Evolutionary conservation across 2,797 vertebrate species (phyloP).

Genomic region (Gallinago solitaria): DNA sequence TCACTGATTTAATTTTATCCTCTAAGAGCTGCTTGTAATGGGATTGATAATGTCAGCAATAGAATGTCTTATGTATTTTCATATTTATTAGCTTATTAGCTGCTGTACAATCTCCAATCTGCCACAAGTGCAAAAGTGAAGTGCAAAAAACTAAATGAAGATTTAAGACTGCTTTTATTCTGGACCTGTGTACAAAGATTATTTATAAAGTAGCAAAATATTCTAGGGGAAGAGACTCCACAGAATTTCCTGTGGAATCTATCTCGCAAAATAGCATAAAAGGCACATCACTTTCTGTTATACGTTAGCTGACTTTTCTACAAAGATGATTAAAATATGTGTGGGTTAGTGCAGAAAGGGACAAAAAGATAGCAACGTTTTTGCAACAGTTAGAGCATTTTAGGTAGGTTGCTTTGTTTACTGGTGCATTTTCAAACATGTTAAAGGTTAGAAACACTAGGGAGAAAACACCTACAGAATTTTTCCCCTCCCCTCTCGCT

Average conservation of each 20-base stretch:
- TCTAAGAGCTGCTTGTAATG: not conserved
- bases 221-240: not conserved
- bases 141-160: not conserved
- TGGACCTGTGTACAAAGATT: not conserved
- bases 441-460: not conserved
- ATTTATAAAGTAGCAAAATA: not conserved
- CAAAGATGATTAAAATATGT: not conserved
- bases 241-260: not conserved
- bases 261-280: not conserved
- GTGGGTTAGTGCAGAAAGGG: not conserved
- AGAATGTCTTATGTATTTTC: not conserved
- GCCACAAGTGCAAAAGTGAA: not conserved
- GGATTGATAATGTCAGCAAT: not conserved
- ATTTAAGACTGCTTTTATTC: not conserved
- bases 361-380: not conserved
- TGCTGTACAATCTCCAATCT: not conserved
- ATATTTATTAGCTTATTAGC: not conserved
- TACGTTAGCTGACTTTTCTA: not conserved
- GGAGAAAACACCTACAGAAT: rapidly evolving
- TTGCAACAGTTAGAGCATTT: not conserved
- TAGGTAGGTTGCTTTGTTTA: not conserved
- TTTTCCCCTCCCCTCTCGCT: not conserved
- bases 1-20: not conserved
- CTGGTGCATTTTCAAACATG: not conserved
- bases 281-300: not conserved